Conservation (phyloP, 2,888 invertebrate genomes). For the Deilephila porcellus region DNA sequence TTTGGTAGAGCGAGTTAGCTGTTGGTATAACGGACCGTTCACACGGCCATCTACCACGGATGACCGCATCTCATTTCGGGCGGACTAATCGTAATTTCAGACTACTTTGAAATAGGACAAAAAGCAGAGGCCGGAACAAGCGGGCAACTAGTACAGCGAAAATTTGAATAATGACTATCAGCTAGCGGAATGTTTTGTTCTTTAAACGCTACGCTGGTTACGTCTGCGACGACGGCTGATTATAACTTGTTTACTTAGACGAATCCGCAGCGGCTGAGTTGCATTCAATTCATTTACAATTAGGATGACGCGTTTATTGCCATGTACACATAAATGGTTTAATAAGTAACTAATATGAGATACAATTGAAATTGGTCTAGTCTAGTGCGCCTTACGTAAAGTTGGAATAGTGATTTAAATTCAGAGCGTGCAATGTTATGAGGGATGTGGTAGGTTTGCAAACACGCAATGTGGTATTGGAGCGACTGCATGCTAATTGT, state of each 20-base stretch:
- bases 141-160: constrained; percentile 82
- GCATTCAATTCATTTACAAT: not conserved
- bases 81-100: constrained; percentile 82
- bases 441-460: constrained; percentile 2
- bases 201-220: constrained; percentile 75
- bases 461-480: constrained; percentile 30
- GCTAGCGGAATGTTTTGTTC: constrained; percentile 78
- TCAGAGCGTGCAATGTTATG: not conserved
- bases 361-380: too few species aligned
- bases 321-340: too few species aligned
- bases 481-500: constrained; percentile 57
- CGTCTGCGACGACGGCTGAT: constrained; percentile 48
- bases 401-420: not conserved
- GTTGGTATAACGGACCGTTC: constrained; percentile 78
- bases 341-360: too few species aligned
- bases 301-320: not conserved
- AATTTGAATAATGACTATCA: constrained; percentile 82
- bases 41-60: constrained; percentile 81
- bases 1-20: constrained; percentile 63
- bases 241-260: constrained; percentile 23
- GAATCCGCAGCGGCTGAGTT: constrained; percentile 54
- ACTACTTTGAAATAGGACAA: constrained; percentile 78
- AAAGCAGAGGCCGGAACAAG: constrained; percentile 81
- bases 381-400: not conserved
- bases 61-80: constrained; percentile 78